A percentile compares a stretch with the other conserved stretches of the same genome.
Conservation (phyloP, 1,140 invertebrate species). For the Heliconius himera region DNA sequence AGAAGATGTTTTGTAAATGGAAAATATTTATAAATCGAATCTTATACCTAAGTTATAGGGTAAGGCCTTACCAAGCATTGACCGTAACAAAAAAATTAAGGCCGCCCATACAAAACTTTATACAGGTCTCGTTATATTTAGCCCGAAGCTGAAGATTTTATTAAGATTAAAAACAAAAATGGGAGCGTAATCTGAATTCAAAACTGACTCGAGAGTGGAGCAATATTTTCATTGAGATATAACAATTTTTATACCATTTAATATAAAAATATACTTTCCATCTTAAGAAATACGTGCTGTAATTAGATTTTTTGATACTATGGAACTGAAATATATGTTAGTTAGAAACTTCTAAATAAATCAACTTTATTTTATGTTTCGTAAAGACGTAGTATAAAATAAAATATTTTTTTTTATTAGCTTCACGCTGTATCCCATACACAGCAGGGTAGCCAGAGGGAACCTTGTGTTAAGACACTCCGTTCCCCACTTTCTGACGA, state of each 20-base stretch:
- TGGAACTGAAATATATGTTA: not conserved
- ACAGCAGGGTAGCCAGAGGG: too few species aligned
- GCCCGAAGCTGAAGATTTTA: slow-evolving; percentile 35
- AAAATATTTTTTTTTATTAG: too few species aligned
- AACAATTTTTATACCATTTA: slow-evolving; percentile 14
- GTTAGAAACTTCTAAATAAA: not conserved
- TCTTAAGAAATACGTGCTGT: not conserved
- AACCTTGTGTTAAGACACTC: too few species aligned
- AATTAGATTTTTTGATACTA: not conserved
- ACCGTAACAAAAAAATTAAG: not conserved
- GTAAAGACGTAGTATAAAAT: too few species aligned
- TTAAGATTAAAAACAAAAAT: slow-evolving; percentile 39
- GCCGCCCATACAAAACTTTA: not conserved
- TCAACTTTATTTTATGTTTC: too few species aligned
- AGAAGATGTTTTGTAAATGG: too few species aligned
- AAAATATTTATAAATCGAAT: too few species aligned
- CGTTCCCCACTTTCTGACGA: too few species aligned
- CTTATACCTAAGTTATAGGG: too few species aligned
- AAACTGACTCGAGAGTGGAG: slow-evolving; percentile 16
- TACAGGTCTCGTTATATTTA: slow-evolving; percentile 14
- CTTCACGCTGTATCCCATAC: too few species aligned
- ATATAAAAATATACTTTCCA: not conserved
- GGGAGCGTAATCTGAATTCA: slow-evolving; percentile 20
- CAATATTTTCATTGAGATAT: slow-evolving; percentile 21
- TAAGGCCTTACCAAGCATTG: not conserved